Evolutionary conservation across 1,140 invertebrate genomes (phyloP), one percentile per base, ranked within the genome.

Genomic region (Thaumatotibia leucotreta): DNA sequence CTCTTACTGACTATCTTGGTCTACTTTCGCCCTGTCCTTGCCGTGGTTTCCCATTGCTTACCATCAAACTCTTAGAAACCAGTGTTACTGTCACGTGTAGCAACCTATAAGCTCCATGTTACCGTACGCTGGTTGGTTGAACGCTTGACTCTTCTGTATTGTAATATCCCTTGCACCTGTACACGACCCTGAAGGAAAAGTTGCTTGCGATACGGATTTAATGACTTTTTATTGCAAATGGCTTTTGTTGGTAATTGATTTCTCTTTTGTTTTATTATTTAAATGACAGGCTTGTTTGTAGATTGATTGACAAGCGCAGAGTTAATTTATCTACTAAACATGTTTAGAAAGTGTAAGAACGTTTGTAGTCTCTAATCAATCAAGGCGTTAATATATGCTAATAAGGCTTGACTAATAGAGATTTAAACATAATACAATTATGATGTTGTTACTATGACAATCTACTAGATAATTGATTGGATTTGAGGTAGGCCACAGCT

Each of bases 1-100:
- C 75, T 81, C 77, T 75, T 70, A 89, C 88, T 89, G 80, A 68
- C 50, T 66, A 63, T 10, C 6, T 3, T 33, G 22, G 66, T 45
- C 52, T 22, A 50, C 68, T 64, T 69, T 67, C 64, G 69, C 80
- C n/a, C 23, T 24, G n/a, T 24, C 23, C 52, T 14, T 27, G 52
- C 50, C 23, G 10, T 27, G 11, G 29, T 29, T 58, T 58, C 23
- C n/a, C 33, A 2, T 3, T 5, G 11, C 11, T n/a, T n/a, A 29
- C 17, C n/a, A 14, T 58, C 52, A 24, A 14, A 31, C 52, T 58
- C 17, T 58, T 24, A 5, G 5, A 11, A 20, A 20, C 39, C 39
- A 45, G 39, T 45, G 9, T 45, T 20, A 20, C n/a, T 8, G 8
- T 20, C 8, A 45, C 14, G 6, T 45, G 2, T 11, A 17, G 14